Evolutionary conservation across 2,888 invertebrate genomes (phyloP), one percentile per base, ranked within the genome.

Genomic region (Leucozona laternaria): DNA sequence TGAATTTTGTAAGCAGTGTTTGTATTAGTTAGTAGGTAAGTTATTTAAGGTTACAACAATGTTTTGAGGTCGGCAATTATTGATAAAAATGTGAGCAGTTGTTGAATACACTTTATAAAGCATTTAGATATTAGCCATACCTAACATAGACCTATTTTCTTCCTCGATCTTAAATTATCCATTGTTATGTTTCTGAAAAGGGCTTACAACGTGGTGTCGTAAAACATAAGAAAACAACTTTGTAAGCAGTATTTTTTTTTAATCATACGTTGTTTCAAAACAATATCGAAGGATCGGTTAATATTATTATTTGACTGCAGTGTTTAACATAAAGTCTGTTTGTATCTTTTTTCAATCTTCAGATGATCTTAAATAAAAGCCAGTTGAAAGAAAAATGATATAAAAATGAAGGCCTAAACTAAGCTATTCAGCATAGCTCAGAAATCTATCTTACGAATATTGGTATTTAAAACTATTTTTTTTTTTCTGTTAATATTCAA

Each of bases 1-100:
- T 53, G 15, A 13, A 15, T 1, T 73, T 79, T 75, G 28, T 71
- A 31, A 15, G 22, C 40, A n/a, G 55, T 70, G 11, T 17, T 55
- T 20, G 60, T 17, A 31, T 43, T 20, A 10, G 11, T 37, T 53
- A 25, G 31, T 28, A 11, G 7, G 11, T 60, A 53, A 50, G 34
- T 31, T n/a, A 37, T 17, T 31, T 34, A 2, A 15, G n/a, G 45
- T 4, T 8, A 17, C 6, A n/a, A 8, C 15, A 40, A 6, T 6
- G 10, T 17, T 45, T 17, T 2, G 4, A 17, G 17, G 17, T 7
- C 17, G 17, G n/a, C 5, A 40, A 40, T 40, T 40, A 40, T 40
- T 40, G 40, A 40, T n/a, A 6, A 45, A 11, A 11, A 48, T 10
- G 3, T 11, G 4, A 48, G 20, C 20, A 11, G 4, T 48, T 20